These are phyloP conservation scores for Tetrao urogallus DNA, from an alignment of 2,113 vertebrate species.

Conservation along the genomic window DNA sequence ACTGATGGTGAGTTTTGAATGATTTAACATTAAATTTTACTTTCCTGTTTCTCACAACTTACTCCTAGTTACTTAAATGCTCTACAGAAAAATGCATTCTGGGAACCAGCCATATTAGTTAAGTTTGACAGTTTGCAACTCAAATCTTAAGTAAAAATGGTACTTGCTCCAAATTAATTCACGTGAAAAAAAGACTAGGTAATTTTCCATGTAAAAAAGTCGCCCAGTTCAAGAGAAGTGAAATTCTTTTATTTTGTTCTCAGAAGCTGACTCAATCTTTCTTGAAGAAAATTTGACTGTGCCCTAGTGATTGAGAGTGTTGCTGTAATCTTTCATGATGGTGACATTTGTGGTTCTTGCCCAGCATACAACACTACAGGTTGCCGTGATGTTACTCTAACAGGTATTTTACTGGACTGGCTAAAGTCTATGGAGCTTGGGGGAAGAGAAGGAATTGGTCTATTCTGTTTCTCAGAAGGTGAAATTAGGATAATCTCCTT, in stretches of 20 bases:
- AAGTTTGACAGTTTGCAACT: neutral
- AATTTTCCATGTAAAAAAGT: neutral
- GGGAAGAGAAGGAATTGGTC: neutral
- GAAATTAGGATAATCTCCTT: neutral
- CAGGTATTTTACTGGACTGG: neutral
- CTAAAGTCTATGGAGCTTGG: neutral
- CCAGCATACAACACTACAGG: no score
- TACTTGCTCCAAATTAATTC: neutral
- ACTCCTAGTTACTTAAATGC: neutral
- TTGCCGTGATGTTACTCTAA: neutral
- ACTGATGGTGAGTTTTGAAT: neutral
- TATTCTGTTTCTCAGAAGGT: neutral
- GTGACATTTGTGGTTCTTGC: neutral
- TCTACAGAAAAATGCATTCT: neutral
- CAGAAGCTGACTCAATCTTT: neutral
- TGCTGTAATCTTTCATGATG: neutral
- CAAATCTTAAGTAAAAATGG: neutral
- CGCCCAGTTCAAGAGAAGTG: fast-evolving
- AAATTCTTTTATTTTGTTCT: neutral
- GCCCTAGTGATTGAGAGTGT: neutral
- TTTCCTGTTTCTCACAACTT: neutral
- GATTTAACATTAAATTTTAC: neutral
- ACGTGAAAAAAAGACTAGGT: neutral
- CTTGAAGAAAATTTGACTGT: neutral
- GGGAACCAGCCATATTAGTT: neutral